Evolutionary conservation across 2,797 vertebrate genomes (phyloP).

Genomic region (Denticeps clupeoides): DNA sequence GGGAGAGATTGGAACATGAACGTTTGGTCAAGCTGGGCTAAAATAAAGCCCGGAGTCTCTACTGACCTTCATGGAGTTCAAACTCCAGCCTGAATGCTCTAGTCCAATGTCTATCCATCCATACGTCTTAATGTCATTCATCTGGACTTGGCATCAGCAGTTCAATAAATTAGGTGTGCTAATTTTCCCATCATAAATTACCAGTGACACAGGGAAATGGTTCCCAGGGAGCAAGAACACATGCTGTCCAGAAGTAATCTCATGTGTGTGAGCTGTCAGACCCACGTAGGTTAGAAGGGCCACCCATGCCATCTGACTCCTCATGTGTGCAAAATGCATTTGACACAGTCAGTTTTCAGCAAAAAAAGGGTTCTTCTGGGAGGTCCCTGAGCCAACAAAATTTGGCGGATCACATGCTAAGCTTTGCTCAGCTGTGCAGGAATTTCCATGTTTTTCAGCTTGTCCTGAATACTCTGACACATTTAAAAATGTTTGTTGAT

Average conservation of each 20-base stretch:
- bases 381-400: constrained; percentile 4
- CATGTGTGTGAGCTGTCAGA: neutral
- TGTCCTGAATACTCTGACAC: constrained; percentile 2
- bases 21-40: no score
- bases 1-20: no score
- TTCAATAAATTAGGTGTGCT: neutral
- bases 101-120: no score
- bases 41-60: no score
- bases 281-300: neutral
- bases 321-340: constrained; percentile 8
- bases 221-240: neutral
- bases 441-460: neutral
- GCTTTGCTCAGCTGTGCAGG: neutral
- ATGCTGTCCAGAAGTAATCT: neutral
- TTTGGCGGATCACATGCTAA: constrained; percentile 2
- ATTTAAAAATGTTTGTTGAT: neutral
- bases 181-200: no score
- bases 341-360: constrained; percentile 3
- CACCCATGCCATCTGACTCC: constrained; percentile 6
- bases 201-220: neutral
- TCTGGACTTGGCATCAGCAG: neutral
- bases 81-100: no score
- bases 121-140: neutral
- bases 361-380: constrained; percentile 3
- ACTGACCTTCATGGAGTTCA: no score